phyloP scores from a whole-genome alignment of 1,140 invertebrate genomes.

The Aphelenchoides fujianensis region DNA sequence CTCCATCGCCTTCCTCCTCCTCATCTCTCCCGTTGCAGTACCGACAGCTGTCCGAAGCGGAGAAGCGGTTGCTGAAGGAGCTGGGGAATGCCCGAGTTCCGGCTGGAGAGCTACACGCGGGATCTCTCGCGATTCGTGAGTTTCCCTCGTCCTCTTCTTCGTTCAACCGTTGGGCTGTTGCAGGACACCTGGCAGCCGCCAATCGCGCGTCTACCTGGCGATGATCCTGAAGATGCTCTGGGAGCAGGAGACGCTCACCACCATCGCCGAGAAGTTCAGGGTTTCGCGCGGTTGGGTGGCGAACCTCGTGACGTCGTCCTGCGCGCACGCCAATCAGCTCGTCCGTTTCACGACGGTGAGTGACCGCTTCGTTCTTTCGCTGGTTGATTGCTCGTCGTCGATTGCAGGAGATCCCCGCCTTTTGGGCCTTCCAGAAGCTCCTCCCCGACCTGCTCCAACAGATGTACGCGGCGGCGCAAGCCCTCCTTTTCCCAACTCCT shows the following conservation, averaged over 20 bases:
- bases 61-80: slow-evolving; percentile 28
- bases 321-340: slow-evolving; percentile 30
- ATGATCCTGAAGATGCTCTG: slow-evolving; percentile 40
- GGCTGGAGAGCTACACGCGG: too few relatives aligned
- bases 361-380: too few relatives aligned
- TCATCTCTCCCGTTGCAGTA: slow-evolving; percentile 39
- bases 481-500: slow-evolving; percentile 39
- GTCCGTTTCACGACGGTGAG: slow-evolving; percentile 38
- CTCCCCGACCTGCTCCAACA: slow-evolving; percentile 35
- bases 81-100: too few relatives aligned
- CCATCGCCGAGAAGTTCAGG: slow-evolving; percentile 32
- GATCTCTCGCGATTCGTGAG: too few relatives aligned
- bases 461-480: slow-evolving; percentile 18
- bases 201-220: slow-evolving; percentile 34
- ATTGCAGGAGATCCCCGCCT: slow-evolving; percentile 34
- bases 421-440: slow-evolving; percentile 31
- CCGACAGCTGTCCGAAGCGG: slow-evolving; percentile 16
- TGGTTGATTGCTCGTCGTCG: slow-evolving; percentile 2
- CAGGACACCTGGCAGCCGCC: too few relatives aligned
- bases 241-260: slow-evolving; percentile 28
- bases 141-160: too few relatives aligned
- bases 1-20: too few relatives aligned
- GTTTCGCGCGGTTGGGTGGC: slow-evolving; percentile 41
- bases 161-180: too few relatives aligned
- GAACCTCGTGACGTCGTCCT: slow-evolving; percentile 22